Conservation (phyloP, 1,140 invertebrate genomes). For the Bombyx mandarina region DNA sequence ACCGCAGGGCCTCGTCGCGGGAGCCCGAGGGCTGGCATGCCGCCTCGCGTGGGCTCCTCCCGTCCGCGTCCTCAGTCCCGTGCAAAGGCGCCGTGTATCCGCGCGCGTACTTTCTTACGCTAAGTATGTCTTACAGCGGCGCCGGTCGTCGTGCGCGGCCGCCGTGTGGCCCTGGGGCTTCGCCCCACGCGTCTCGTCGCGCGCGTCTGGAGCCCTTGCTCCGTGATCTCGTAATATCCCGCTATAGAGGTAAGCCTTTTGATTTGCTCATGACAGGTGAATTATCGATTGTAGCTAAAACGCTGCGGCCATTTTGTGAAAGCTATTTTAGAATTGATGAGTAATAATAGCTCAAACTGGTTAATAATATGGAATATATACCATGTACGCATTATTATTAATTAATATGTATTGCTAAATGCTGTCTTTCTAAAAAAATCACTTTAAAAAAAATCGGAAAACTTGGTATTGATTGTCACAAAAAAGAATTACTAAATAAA, state of each 20-base stretch:
- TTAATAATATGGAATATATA: neutral
- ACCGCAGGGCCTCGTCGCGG: constrained; percentile 55
- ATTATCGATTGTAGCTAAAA: constrained; percentile 37
- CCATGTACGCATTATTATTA: too few relatives aligned
- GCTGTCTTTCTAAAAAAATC: too few relatives aligned
- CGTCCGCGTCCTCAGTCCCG: constrained; percentile 33
- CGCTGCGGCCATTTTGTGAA: constrained; percentile 55
- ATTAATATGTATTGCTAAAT: too few relatives aligned
- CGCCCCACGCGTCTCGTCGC: constrained; percentile 59
- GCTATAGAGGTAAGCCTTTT: constrained; percentile 51
- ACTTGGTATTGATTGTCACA: too few relatives aligned
- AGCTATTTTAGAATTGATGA: constrained; percentile 39
- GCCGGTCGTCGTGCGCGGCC: constrained; percentile 45
- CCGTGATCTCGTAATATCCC: constrained; percentile 34
- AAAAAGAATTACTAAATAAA: too few relatives aligned
- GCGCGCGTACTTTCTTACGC: constrained; percentile 50
- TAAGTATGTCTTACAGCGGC: constrained; percentile 66
- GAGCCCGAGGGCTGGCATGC: constrained; percentile 56
- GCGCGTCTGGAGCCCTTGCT: constrained; percentile 67
- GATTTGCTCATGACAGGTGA: constrained; percentile 35
- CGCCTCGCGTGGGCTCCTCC: constrained; percentile 44
- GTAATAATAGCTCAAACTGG: neutral
- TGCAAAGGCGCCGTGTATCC: constrained; percentile 28
- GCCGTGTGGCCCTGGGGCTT: constrained; percentile 54
- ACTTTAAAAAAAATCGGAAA: too few relatives aligned